Conservation (phyloP, 1,140 invertebrate species). For the Aphelinus atriplicis region DNA sequence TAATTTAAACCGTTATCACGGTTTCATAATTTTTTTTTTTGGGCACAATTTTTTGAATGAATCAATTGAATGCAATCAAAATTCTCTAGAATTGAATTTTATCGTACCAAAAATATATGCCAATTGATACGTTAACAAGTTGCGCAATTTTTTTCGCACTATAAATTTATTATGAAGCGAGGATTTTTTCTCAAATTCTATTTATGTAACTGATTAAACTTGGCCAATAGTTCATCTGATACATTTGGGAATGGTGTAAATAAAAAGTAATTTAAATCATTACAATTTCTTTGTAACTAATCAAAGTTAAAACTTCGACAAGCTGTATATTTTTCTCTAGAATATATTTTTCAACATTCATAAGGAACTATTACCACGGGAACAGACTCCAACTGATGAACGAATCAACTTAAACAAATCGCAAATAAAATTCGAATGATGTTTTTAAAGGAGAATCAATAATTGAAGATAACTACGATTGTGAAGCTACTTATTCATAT, state of each 20-base stretch:
- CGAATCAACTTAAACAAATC: too few relatives aligned
- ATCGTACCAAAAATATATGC: constrained; percentile 35
- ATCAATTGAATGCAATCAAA: not conserved
- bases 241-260: constrained; percentile 14
- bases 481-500: too few relatives aligned
- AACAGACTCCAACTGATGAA: too few relatives aligned
- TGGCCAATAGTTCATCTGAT: constrained; percentile 8
- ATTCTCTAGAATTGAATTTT: constrained; percentile 12
- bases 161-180: too few relatives aligned
- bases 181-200: too few relatives aligned
- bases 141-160: constrained; percentile 15
- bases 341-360: too few relatives aligned
- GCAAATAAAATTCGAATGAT: too few relatives aligned
- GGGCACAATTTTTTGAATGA: not conserved
- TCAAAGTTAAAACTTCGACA: not conserved
- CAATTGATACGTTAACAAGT: constrained; percentile 20
- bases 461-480: too few relatives aligned
- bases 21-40: constrained; percentile 24
- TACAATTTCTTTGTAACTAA: not conserved
- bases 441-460: too few relatives aligned
- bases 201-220: not conserved
- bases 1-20: constrained; percentile 21
- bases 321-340: too few relatives aligned
- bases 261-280: not conserved
- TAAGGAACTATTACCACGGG: too few relatives aligned